Evolutionary conservation across 2,888 invertebrate genomes (phyloP), one percentile per base, ranked within the genome.

Genomic region (Cryptocheilus praepositus): DNA sequence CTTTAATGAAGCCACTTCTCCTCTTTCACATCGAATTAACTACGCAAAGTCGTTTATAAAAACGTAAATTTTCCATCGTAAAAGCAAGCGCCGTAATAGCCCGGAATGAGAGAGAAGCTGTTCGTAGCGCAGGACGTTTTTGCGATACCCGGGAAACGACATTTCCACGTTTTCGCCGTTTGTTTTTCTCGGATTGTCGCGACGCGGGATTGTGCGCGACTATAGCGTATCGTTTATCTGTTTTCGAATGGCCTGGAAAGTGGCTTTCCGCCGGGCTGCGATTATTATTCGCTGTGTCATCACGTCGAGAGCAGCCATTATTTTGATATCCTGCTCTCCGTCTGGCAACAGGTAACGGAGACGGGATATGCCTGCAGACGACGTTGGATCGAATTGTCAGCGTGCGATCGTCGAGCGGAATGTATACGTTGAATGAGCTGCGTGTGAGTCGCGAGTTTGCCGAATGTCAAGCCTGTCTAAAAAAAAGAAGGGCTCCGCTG

Each of bases 381-480:
- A 36, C 36, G 36, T 36, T 11, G 36, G 36, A 36, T 36, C 36
- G 36, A 36, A 36, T 36, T 36, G 49, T 21, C 18, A 18, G 49
- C 18, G 66, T 75, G 72, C 60, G 65, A 13, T 13, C 18, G 49
- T 16, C 18, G 45, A 19, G 21, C 61, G 45, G 45, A 62, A 51
- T 11, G 36, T 36, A 7, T 36, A 11, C 36, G 36, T 36, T 5
- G 25, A 5, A 25, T 25, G 25, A 25, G 25, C 7, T 7, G 36
- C 11, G 36, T 36, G 36, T 11, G 36, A 36, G 36, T 36, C 36
- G 36, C 36, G 36, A 36, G 36, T 66, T 58, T 45, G 53, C 18
- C 44, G 63, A 54, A 64, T 46, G 70, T 66, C 71, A 66, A 61
- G 56, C 54, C 60, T 61, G 65, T 66, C 65, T 49, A 25, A 61